Conservation (phyloP, 2,888 invertebrate genomes). For the Podotricha telesiphe region DNA sequence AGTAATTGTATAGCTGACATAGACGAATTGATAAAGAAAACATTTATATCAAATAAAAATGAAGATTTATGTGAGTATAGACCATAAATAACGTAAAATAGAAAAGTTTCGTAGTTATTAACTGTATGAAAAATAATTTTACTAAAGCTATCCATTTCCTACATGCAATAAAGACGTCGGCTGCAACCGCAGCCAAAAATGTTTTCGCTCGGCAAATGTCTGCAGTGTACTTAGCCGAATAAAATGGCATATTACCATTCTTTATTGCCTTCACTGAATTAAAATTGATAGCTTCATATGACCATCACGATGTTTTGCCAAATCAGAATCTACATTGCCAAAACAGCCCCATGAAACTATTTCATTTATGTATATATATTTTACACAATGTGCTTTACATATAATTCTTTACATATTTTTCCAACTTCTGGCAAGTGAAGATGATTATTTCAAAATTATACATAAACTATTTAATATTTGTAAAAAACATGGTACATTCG, state of each 20-base stretch:
- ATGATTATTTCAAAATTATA: no score
- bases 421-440: no score
- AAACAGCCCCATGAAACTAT: constrained; percentile 11
- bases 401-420: background rate
- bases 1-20: constrained; percentile 30
- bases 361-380: background rate
- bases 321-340: constrained; percentile 34
- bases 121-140: constrained; percentile 47
- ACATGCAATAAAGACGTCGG: constrained; percentile 50
- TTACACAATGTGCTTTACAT: background rate
- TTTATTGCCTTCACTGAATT: constrained; percentile 43
- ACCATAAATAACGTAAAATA: constrained; percentile 42
- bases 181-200: constrained; percentile 50
- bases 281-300: constrained; percentile 37
- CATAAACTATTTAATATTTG: background rate
- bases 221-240: constrained; percentile 44
- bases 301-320: constrained; percentile 38
- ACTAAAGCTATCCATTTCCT: constrained; percentile 46
- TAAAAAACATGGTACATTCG: background rate
- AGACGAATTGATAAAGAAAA: constrained; percentile 38
- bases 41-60: constrained; percentile 37
- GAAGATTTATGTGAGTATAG: constrained; percentile 38
- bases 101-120: constrained; percentile 47
- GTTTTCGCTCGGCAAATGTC: constrained; percentile 46
- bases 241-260: constrained; percentile 43